A percentile compares a stretch with the other conserved stretches of the same genome.
Evolutionary conservation across 2,888 invertebrate genomes (phyloP).

Genomic region (Philopedon plagiatum): DNA sequence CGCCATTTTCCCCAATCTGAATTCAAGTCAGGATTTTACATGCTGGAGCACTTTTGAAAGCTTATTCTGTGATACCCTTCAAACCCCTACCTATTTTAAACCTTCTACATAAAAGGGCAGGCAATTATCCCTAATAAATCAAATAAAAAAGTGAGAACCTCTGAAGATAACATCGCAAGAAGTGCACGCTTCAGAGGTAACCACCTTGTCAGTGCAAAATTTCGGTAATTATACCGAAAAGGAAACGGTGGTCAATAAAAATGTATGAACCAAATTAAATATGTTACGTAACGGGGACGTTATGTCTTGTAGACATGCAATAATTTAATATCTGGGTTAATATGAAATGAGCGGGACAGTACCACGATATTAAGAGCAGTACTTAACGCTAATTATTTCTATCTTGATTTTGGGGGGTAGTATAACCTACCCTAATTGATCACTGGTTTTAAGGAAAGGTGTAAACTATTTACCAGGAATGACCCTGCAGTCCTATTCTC

Average conservation of each 20-base stretch:
- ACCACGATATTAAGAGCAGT: background rate
- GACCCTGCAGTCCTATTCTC: too few species aligned
- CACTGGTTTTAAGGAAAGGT: too few species aligned
- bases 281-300: slow-evolving; percentile 16
- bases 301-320: slow-evolving; percentile 18
- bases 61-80: too few species aligned
- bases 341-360: background rate
- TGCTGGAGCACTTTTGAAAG: too few species aligned
- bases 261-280: slow-evolving; percentile 13
- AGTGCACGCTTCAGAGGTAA: background rate
- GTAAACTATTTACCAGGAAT: too few species aligned
- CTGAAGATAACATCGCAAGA: slow-evolving; percentile 9
- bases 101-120: too few species aligned
- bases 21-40: too few species aligned
- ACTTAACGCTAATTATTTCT: background rate
- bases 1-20: too few species aligned
- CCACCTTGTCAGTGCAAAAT: slow-evolving; percentile 25
- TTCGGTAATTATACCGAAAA: slow-evolving; percentile 20
- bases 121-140: too few species aligned
- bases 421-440: too few species aligned
- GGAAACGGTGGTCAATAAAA: slow-evolving; percentile 30
- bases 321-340: slow-evolving; percentile 1
- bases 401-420: too few species aligned
- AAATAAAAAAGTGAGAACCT: background rate
- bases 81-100: too few species aligned